phyloP scores from a whole-genome alignment of 2,113 vertebrate genomes.

The Apodemus sylvaticus region DNA sequence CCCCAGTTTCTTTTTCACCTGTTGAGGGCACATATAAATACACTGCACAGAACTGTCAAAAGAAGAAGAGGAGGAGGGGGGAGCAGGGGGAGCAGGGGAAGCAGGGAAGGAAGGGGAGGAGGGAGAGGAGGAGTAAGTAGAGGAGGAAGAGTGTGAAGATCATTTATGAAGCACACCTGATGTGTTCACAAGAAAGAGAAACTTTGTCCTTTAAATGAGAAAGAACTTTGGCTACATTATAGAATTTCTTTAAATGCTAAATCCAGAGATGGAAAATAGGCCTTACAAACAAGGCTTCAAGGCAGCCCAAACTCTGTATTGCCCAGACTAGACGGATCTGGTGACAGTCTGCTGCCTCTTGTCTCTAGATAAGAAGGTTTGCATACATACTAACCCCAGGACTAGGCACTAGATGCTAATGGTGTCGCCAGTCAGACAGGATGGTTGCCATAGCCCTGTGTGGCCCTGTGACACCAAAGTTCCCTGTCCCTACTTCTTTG shows the following conservation, averaged over 20 bases:
- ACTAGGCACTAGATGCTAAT: not conserved
- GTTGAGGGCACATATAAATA: not conserved
- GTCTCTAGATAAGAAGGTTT: not conserved
- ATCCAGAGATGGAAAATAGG: not conserved
- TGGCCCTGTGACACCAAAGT: not conserved
- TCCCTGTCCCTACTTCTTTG: not conserved
- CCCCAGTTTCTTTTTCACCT: conserved; percentile 19
- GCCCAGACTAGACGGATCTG: rapidly evolving
- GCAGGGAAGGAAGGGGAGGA: not conserved
- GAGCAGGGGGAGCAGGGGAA: not conserved
- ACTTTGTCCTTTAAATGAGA: not conserved
- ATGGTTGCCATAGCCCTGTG: not conserved
- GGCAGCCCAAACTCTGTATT: not conserved
- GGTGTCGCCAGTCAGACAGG: not conserved
- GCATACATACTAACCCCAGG: not conserved
- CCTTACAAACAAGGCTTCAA: not conserved
- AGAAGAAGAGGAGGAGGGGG: not conserved
- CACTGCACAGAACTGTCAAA: not conserved
- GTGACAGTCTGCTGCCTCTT: not conserved
- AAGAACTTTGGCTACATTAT: not conserved
- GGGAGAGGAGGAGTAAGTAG: rapidly evolving
- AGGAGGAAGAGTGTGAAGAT: not conserved
- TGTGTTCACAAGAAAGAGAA: not conserved
- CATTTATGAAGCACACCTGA: not conserved
- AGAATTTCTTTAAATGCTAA: not conserved